A percentile compares a stretch with the other conserved stretches of the same genome.
Conservation (phyloP, 2,113 vertebrate species). For the Platanista minor region DNA sequence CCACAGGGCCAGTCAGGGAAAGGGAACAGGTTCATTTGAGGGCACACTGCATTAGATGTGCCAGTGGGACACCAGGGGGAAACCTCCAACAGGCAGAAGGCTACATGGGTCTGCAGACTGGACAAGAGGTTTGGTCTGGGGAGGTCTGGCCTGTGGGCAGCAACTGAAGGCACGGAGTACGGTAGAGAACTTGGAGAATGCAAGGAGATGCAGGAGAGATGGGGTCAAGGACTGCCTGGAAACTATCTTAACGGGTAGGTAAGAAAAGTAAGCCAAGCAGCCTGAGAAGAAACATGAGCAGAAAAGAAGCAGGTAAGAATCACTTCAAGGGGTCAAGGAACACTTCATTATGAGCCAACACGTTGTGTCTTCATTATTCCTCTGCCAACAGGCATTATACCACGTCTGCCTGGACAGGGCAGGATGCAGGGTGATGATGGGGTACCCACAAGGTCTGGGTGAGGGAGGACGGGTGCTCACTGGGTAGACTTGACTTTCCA, state of each 20-base stretch:
- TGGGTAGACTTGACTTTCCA: neutral
- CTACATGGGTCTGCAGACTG: neutral
- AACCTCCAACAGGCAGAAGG: neutral
- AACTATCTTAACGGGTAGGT: neutral
- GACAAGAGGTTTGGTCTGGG: neutral
- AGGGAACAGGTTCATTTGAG: neutral
- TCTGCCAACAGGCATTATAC: neutral
- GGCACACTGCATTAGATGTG: fast-evolving
- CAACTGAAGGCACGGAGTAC: neutral
- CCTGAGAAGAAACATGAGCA: neutral
- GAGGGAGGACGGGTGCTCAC: neutral
- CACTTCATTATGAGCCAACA: neutral
- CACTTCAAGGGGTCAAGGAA: neutral
- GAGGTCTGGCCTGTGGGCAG: neutral
- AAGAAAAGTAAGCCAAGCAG: neutral
- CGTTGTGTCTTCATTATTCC: neutral
- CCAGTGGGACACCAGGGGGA: neutral
- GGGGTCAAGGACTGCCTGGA: neutral
- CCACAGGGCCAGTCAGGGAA: neutral
- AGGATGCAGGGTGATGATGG: neutral
- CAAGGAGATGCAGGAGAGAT: neutral
- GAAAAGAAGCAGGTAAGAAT: neutral
- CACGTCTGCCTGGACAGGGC: neutral
- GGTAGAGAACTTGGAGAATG: neutral
- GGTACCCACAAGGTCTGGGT: neutral